Conservation (phyloP, 2,888 invertebrate species). For the Netelia melanura region DNA sequence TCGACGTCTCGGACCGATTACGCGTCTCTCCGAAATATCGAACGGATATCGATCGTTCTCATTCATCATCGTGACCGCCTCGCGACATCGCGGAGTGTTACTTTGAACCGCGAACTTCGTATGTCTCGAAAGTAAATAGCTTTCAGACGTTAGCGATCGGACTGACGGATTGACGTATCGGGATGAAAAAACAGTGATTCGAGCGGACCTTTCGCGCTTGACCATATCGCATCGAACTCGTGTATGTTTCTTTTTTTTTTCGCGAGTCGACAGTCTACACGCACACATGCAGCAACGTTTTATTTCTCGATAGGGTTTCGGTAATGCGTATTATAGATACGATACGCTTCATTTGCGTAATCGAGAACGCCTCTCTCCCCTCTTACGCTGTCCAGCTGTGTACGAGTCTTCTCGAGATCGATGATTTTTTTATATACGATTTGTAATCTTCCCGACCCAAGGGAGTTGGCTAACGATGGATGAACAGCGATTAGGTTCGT, state of each 20-base stretch:
- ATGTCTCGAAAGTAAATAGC: constrained; percentile 21
- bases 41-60: constrained; percentile 11
- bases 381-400: constrained; percentile 79
- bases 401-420: constrained; percentile 59
- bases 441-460: constrained; percentile 9
- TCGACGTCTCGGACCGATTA: not conserved
- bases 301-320: constrained; percentile 36
- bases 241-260: constrained; percentile 12
- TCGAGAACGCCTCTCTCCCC: constrained; percentile 62
- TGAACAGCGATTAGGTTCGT: not conserved
- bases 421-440: constrained; percentile 29
- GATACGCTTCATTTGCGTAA: constrained; percentile 75
- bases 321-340: constrained; percentile 66
- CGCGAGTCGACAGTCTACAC: not conserved
- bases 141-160: not conserved
- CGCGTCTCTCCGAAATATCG: not conserved
- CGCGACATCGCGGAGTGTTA: not conserved
- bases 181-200: constrained; percentile 51
- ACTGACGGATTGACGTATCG: constrained; percentile 62
- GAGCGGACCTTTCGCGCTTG: constrained; percentile 39
- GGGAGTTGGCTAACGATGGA: constrained; percentile 19
- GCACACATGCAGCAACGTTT: constrained; percentile 2
- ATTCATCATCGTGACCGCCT: not conserved
- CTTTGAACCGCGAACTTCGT: not conserved
- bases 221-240: constrained; percentile 47